Base-by-base conservation (phyloP, 2,888 invertebrate genomes). In the Drepanosiphum platanoidis region DNA sequence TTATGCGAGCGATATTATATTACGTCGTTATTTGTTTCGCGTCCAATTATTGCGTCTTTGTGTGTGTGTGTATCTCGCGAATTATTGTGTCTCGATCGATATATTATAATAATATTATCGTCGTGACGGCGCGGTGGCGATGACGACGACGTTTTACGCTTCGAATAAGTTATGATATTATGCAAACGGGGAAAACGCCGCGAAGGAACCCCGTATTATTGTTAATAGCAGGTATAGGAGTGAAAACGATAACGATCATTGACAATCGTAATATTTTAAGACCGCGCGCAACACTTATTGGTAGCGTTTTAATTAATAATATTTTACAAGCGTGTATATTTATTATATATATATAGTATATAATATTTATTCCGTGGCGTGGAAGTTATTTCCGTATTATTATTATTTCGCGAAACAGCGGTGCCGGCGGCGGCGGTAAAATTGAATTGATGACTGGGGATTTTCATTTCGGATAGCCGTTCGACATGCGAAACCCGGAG, bases 401-500 rank as follows among this genome's bases (percentile, higher is more conserved):
- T 46, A 32, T 27, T 36, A 52, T 34, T 52, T 22, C 5, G 11
- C n/a, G 22, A 80, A 70, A 80, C 52, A 18, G 32, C 32, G 9
- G 7, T 1, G 61, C 11, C 42, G 42, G 11, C 42, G 8, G 42
- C 9, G 27, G 61, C 5, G 32, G 66, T 32, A 30, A 64, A 64
- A 52, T 30, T 13, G 68, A 66, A 46, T 66, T n/a, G 80, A 52
- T 32, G 46, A 52, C 68, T 27, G 30, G 46, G 46, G 27, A 42
- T 78, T 64, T 70, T 80, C 22, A 18, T 46, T 32, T 70, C 32
- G 34, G 15, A 81, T 71, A 61, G 71, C 58, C 58, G 7, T 39
- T 70, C 18, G 71, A 58, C 81, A 81, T 58, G 81, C 71, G 15
- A 81, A 15, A 39, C 15, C 8, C 30, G 22, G 58, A 36, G 30